Base-by-base conservation (phyloP, 2,797 vertebrate genomes). In the Sebastes oblongus region DNA sequence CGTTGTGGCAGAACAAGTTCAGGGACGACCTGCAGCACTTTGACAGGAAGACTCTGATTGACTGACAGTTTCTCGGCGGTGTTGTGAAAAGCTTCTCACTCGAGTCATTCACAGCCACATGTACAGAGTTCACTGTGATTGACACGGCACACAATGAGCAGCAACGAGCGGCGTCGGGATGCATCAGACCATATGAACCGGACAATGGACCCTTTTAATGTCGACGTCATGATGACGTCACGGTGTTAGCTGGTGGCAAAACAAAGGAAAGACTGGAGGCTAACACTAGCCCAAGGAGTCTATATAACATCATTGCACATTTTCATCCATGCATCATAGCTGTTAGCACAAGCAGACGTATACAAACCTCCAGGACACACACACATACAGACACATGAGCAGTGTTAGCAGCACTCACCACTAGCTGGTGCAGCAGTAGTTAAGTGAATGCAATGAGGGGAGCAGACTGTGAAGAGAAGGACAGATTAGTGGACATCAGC, bases 331-430 rank as follows among this genome's bases (percentile, higher is more conserved):
- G 34, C 34, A 0, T 36, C 34, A 36, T 36, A 29, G 56, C 56
- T 29, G 56, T 29, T 59, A 59, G 56, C 59, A 62, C 56, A 58
- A 25, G 25, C 56, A 29, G 24, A 58, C 3, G 14, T 25, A 58
- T 8, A 58, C n/a, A 59, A 42, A 42, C 39, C 39, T 42, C 14
- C 14, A 42, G 39, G 13, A 36, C 34, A 36, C 34, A 36, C 11
- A 42, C 1, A 36, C 27, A 66, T 1, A 71, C 29, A 66, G 36
- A 56, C 0, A 70, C 67, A 86, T 67, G 10, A 73, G 83, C 81
- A 87, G 30, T 90, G 93, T 96, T 94, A 95, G 93, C 89, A 94
- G 89, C 93, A 96, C 95, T 96, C 95, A 96, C 95, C 95, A 94
- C 94, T 93, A 94, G 94, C 80, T 90, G 95, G 91, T 86, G 91